phyloP scores from a whole-genome alignment of 2,888 invertebrate genomes.

The Trichacis sp. region DNA sequence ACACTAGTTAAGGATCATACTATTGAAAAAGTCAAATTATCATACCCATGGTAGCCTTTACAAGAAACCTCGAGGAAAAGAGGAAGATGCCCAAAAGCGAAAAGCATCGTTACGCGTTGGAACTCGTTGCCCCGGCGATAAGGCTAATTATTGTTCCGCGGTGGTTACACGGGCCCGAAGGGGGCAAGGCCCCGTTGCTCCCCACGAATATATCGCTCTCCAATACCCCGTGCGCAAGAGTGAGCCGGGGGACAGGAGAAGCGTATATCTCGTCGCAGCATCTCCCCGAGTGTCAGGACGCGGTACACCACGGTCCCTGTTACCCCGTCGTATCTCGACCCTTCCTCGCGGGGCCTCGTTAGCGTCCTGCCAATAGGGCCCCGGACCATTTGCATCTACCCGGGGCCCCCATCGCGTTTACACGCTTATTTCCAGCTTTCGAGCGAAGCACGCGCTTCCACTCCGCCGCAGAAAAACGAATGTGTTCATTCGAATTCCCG shows the following conservation, averaged over 20 bases:
- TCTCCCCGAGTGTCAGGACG: slow-evolving; percentile 61
- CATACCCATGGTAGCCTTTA: too few relatives aligned
- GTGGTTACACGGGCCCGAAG: slow-evolving; percentile 18
- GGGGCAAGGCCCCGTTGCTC: slow-evolving; percentile 27
- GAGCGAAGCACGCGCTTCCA: too few relatives aligned
- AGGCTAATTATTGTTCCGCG: slow-evolving; percentile 60
- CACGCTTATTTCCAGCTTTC: too few relatives aligned
- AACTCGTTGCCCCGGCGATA: slow-evolving; percentile 46
- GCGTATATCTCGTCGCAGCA: slow-evolving; percentile 61
- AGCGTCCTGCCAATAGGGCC: slow-evolving; percentile 60
- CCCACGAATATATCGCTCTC: slow-evolving; percentile 51
- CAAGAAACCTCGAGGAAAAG: slow-evolving; percentile 7
- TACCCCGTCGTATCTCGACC: slow-evolving; percentile 45
- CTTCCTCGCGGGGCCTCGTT: slow-evolving; percentile 54
- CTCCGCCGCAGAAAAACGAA: too few relatives aligned
- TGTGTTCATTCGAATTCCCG: too few relatives aligned
- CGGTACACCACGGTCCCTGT: slow-evolving; percentile 52
- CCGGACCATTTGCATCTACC: slow-evolving; percentile 56
- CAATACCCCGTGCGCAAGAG: slow-evolving; percentile 29
- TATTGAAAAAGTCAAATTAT: too few relatives aligned
- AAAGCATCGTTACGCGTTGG: slow-evolving; percentile 43
- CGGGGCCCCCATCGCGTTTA: too few relatives aligned
- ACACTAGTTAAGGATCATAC: too few relatives aligned
- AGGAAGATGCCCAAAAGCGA: slow-evolving; percentile 7
- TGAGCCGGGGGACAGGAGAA: slow-evolving; percentile 49